phyloP scores from a whole-genome alignment of 1,140 invertebrate genomes.

The Ephestia elutella region DNA sequence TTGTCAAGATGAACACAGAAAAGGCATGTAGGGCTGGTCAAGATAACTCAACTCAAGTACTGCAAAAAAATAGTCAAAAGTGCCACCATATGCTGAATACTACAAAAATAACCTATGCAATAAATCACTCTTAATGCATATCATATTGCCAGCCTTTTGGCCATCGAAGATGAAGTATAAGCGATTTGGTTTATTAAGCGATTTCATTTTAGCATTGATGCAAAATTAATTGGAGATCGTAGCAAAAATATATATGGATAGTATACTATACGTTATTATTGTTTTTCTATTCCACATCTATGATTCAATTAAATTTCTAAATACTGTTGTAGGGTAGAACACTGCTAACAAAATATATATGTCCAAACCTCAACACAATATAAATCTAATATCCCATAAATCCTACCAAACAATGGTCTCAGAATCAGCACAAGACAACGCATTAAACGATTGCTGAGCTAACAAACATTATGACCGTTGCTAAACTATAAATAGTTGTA shows the following conservation, averaged over 20 bases:
- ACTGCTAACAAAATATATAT: not conserved
- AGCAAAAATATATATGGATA: too few species aligned
- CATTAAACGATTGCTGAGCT: conserved; percentile 1
- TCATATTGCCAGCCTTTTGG: too few species aligned
- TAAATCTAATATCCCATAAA: conserved; percentile 1
- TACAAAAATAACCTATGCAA: too few species aligned
- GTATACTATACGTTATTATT: too few species aligned
- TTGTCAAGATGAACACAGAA: not conserved
- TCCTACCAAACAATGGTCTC: conserved; percentile 1
- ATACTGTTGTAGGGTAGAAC: not conserved
- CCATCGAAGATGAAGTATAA: too few species aligned
- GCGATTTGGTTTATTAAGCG: too few species aligned
- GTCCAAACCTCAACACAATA: conserved; percentile 1
- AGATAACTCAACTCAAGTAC: not conserved
- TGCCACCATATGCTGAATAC: not conserved
- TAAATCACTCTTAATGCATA: too few species aligned
- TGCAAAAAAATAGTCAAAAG: not conserved
- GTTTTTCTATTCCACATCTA: not conserved
- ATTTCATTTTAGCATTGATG: too few species aligned
- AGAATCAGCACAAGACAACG: conserved; percentile 1
- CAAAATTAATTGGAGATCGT: too few species aligned
- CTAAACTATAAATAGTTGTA: conserved; percentile 31
- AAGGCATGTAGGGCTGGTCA: not conserved
- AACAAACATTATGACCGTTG: conserved; percentile 6
- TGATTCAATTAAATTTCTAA: not conserved